phyloP scores from a whole-genome alignment of 2,113 vertebrate genomes.

The Nibea coibor region DNA sequence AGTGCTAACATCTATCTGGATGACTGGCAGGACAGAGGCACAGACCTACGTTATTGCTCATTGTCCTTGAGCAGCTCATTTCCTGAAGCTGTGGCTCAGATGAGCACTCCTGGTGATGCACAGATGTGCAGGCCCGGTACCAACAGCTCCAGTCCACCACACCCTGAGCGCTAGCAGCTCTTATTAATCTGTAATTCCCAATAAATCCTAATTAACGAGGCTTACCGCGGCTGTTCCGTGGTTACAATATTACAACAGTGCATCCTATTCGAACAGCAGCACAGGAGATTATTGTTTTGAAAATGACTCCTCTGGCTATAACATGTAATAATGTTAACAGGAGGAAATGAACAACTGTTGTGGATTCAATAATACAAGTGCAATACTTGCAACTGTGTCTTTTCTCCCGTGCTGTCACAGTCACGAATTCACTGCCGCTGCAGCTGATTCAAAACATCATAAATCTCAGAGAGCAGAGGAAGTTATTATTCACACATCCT shows the following conservation, averaged over 20 bases:
- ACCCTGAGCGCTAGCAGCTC: constrained; percentile 3
- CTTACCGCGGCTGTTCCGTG: background rate
- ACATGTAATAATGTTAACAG: constrained; percentile 17
- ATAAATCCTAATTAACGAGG: constrained; percentile 39
- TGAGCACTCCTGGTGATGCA: background rate
- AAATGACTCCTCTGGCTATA: constrained; percentile 6
- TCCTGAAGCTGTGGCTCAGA: constrained; percentile 30
- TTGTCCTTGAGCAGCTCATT: constrained; percentile 33
- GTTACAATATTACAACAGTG: background rate
- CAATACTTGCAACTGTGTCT: background rate
- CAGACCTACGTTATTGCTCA: background rate
- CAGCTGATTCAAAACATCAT: constrained; percentile 3
- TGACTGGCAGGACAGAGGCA: background rate
- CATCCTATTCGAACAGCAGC: background rate
- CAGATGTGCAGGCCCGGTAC: constrained; percentile 24
- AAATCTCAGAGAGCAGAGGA: background rate
- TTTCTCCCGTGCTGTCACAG: background rate
- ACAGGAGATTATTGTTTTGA: background rate
- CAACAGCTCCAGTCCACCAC: constrained; percentile 2
- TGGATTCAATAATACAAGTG: background rate
- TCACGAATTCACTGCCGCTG: background rate
- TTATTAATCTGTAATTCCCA: constrained; percentile 40
- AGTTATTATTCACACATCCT: background rate
- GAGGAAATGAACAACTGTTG: constrained; percentile 1
- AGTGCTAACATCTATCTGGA: background rate